These are phyloP conservation scores for Cairina moschata DNA, from an alignment of 2,113 vertebrate genomes.

Conservation along the genomic window DNA sequence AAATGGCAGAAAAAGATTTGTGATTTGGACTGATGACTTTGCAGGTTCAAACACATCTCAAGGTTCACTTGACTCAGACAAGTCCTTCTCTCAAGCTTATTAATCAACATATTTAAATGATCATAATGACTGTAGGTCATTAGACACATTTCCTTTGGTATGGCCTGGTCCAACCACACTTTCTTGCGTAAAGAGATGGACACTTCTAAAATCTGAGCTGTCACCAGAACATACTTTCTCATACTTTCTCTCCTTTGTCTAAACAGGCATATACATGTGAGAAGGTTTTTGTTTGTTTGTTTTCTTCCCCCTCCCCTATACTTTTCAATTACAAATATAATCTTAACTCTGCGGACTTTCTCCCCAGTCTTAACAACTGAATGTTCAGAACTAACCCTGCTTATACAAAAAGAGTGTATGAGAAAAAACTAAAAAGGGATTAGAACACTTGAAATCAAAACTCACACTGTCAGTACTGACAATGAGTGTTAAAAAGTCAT, in stretches of 20 bases:
- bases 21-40: neutral
- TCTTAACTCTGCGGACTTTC: neutral
- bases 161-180: neutral
- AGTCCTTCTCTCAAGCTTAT: neutral
- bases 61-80: neutral
- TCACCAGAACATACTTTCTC: neutral
- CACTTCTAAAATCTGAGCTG: neutral
- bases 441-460: neutral
- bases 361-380: neutral
- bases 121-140: neutral
- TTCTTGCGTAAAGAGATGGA: neutral
- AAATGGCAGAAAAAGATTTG: neutral
- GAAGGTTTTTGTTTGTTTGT: neutral
- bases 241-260: neutral
- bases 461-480: neutral
- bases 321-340: neutral
- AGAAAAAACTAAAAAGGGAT: neutral
- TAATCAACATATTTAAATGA: neutral
- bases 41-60: neutral
- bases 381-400: neutral
- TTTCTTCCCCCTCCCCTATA: neutral
- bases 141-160: neutral
- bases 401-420: neutral
- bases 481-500: neutral
- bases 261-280: neutral